phyloP scores from a whole-genome alignment of 2,797 vertebrate species.

The Taeniopygia guttata region DNA sequence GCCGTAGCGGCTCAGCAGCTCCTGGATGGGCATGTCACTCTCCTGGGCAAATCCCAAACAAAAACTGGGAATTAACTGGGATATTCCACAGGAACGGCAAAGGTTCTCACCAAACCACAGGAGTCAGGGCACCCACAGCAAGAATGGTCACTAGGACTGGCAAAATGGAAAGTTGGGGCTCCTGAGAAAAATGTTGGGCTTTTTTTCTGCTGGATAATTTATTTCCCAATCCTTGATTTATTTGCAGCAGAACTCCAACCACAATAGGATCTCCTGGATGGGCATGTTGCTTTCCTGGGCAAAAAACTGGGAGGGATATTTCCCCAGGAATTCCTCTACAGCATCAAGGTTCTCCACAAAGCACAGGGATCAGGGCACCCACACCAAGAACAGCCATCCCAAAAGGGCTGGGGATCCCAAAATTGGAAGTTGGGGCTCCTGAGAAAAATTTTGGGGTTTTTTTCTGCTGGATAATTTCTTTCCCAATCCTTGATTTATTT shows the following conservation, averaged over 20 bases:
- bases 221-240: neutral
- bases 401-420: neutral
- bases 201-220: neutral
- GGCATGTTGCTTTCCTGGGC: neutral
- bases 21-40: conserved; percentile 96
- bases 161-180: neutral
- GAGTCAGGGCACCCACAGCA: neutral
- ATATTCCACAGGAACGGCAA: neutral
- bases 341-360: neutral
- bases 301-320: neutral
- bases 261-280: neutral
- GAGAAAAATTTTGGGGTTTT: no score
- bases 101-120: no score
- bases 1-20: conserved; percentile 93
- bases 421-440: no score
- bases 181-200: no score
- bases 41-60: conserved; percentile 76
- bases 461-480: neutral
- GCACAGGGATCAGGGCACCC: neutral
- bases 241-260: neutral
- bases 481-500: neutral
- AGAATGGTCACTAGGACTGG: neutral
- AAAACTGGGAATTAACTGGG: neutral
- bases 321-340: neutral
- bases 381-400: neutral